Evolutionary conservation across 92 coral and sea anemone species (phyloP), one percentile per base, ranked within the genome.

Genomic region (Porites rus): DNA sequence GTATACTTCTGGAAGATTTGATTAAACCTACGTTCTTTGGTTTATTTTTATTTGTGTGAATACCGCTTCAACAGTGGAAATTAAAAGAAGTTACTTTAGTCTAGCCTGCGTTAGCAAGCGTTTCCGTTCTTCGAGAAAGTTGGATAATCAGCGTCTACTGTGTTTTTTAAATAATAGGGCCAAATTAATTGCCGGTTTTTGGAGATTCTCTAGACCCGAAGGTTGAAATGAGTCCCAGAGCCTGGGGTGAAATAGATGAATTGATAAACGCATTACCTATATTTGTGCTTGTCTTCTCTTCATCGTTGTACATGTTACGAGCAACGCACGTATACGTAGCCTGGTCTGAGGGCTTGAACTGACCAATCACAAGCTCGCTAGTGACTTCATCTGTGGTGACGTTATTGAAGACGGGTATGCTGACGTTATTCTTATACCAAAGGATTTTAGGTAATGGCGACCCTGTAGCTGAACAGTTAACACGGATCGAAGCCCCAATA

Each of bases 241-340:
- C 6, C 46, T 38, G 0, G 6, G 46, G 6, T 38, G 46, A 70
- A 31, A 14, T 2, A 11, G 13, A 10, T 16, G 38, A 70, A 60
- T 8, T 6, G 7, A n/a, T 10, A 10, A 38, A 38, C 46, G 60
- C 20, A 79, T 83, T 53, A 89, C 92, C 88, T 14, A 89, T 72
- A 54, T 14, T 78, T 52, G 89, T 61, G 22, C 18, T 84, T 43
- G 72, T 65, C n/a, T 70, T 69, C 16, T 53, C 75, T 52, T 75
- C 67, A 19, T 77, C 64, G 58, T 78, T 72, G 62, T 83, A 89
- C 69, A 25, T 82, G 77, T 93, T 93, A 77, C 62, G 83, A 66
- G 93, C 96, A 20, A 93, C 74, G 62, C 96, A 93, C 50, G 62
- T 90, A 77, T 93, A 93, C 22, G 50, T 83, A 24, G 87, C 93